A percentile compares a stretch with the other conserved stretches of the same genome.
phyloP scores from a whole-genome alignment of 2,888 invertebrate genomes.

The Eupithecia dodoneata region DNA sequence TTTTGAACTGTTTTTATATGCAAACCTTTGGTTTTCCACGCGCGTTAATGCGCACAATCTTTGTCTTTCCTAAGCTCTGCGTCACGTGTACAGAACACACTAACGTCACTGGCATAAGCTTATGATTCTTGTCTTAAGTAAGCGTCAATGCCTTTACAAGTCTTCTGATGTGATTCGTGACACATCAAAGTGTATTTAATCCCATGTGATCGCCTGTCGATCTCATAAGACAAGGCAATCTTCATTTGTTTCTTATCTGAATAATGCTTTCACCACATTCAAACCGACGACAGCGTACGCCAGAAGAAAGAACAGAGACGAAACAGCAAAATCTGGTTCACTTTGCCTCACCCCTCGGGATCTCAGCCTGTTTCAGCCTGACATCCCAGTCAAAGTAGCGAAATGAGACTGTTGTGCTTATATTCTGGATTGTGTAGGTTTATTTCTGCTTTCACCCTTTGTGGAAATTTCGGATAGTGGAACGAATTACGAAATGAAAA shows the following conservation, averaged over 20 bases:
- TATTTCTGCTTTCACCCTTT: neutral
- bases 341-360: slow-evolving; percentile 3
- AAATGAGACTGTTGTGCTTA: neutral
- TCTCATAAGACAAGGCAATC: neutral
- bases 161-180: neutral
- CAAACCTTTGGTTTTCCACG: slow-evolving; percentile 54
- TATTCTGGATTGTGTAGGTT: neutral
- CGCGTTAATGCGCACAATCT: slow-evolving; percentile 50
- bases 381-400: neutral
- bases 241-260: neutral
- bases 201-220: neutral
- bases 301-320: neutral
- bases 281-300: neutral
- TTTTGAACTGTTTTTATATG: slow-evolving; percentile 76
- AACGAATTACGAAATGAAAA: neutral
- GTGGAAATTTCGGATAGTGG: neutral
- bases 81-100: slow-evolving; percentile 17
- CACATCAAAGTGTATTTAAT: neutral
- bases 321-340: neutral
- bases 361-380: slow-evolving; percentile 2
- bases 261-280: neutral
- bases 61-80: slow-evolving; percentile 61
- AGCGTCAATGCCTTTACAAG: neutral
- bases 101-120: neutral
- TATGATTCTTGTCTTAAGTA: neutral